Percentiles rank a stretch among this genome's conserved stretches.
phyloP scores from a whole-genome alignment of 1,140 invertebrate genomes.

The Drosophila lini region DNA sequence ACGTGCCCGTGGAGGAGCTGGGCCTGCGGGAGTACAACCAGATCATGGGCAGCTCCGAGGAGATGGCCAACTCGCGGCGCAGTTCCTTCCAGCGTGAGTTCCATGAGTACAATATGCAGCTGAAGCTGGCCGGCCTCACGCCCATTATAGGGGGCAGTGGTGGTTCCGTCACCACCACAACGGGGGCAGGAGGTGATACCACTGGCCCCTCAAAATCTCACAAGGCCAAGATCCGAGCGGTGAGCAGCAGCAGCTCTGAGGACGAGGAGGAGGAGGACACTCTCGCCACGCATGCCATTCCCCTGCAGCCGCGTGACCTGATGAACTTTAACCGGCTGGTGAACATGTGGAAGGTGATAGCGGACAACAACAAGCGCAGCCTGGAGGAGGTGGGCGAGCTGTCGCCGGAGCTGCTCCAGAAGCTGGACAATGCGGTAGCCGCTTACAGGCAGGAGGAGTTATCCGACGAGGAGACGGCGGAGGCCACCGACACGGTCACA shows the following conservation, averaged over 20 bases:
- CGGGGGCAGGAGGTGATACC: background rate
- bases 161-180: background rate
- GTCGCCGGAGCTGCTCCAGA: conserved; percentile 64
- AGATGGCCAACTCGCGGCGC: conserved; percentile 69
- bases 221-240: conserved; percentile 71
- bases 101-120: conserved; percentile 66
- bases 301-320: conserved; percentile 36
- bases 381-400: conserved; percentile 65
- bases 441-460: conserved; percentile 10
- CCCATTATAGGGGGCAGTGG: conserved; percentile 55
- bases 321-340: conserved; percentile 69
- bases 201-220: conserved; percentile 29
- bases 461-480: conserved; percentile 9
- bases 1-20: conserved; percentile 95
- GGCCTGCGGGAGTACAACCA: conserved; percentile 90
- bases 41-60: conserved; percentile 70
- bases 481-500: conserved; percentile 13
- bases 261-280: conserved; percentile 61
- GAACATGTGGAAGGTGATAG: conserved; percentile 80
- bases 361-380: conserved; percentile 69
- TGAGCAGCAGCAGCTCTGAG: conserved; percentile 78
- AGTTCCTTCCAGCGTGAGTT: conserved; percentile 75
- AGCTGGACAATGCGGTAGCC: conserved; percentile 55
- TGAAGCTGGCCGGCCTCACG: conserved; percentile 60
- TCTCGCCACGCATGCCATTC: background rate